A percentile compares a stretch with the other conserved stretches of the same genome.
Evolutionary conservation across 2,113 vertebrate genomes (phyloP).

Genomic region (Podilymbus podiceps): DNA sequence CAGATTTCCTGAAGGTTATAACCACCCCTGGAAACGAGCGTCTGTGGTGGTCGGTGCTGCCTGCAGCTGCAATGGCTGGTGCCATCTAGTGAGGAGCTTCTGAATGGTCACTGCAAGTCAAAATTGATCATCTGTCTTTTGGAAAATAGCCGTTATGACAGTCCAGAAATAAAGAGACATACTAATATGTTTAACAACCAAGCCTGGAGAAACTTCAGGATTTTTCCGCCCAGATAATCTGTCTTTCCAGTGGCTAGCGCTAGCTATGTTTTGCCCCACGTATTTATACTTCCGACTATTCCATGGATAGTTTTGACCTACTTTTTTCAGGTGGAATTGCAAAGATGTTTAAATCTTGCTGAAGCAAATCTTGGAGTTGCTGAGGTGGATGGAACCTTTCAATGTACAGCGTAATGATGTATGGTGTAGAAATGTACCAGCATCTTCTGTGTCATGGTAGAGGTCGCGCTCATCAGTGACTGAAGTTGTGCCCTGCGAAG

Average conservation of each 20-base stretch:
- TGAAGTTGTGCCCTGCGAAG: background rate
- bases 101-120: background rate
- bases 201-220: background rate
- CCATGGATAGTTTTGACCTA: background rate
- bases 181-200: background rate
- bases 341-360: background rate
- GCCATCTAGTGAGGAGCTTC: constrained; percentile 52
- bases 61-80: background rate
- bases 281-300: background rate
- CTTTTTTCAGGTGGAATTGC: background rate
- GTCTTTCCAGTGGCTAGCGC: background rate
- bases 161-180: background rate
- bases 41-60: background rate
- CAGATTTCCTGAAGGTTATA: background rate
- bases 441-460: background rate
- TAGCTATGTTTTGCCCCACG: background rate
- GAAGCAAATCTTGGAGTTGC: background rate
- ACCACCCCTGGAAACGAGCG: background rate
- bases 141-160: background rate
- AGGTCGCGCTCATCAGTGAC: background rate
- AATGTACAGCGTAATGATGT: background rate
- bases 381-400: background rate
- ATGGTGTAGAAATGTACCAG: background rate
- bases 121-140: background rate
- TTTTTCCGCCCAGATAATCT: background rate